These are phyloP conservation scores for Trilocha varians DNA, from an alignment of 2,888 invertebrate genomes.

Conservation along the genomic window DNA sequence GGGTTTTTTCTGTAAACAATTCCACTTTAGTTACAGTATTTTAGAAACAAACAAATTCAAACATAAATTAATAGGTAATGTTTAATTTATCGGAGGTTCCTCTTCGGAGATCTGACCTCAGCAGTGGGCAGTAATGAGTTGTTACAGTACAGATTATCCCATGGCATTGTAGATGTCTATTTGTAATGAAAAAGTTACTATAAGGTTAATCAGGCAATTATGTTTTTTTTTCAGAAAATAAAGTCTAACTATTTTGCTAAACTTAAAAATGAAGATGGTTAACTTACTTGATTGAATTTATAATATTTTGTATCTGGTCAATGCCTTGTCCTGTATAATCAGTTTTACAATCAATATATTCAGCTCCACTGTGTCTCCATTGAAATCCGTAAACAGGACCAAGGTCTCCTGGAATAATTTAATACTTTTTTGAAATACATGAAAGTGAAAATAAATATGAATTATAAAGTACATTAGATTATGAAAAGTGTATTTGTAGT, in stretches of 20 bases:
- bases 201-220: background rate
- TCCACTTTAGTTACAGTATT: background rate
- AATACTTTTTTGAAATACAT: background rate
- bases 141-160: background rate
- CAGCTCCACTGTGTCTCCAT: constrained; percentile 97
- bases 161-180: background rate
- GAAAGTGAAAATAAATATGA: no score
- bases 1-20: constrained; percentile 76
- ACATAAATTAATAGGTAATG: no score
- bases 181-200: background rate
- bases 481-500: background rate
- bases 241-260: no score
- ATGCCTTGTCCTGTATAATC: constrained; percentile 90
- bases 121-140: no score
- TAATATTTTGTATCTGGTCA: constrained; percentile 89
- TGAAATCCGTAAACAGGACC: constrained; percentile 99
- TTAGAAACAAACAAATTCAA: no score
- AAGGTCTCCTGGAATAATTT: constrained; percentile 80
- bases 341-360: constrained; percentile 85
- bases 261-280: no score
- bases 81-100: no score
- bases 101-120: no score
- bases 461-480: background rate
- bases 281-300: constrained; percentile 79
- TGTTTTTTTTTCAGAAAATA: no score